Conservation (phyloP, 2,888 invertebrate species). For the Coenonympha arcania region DNA sequence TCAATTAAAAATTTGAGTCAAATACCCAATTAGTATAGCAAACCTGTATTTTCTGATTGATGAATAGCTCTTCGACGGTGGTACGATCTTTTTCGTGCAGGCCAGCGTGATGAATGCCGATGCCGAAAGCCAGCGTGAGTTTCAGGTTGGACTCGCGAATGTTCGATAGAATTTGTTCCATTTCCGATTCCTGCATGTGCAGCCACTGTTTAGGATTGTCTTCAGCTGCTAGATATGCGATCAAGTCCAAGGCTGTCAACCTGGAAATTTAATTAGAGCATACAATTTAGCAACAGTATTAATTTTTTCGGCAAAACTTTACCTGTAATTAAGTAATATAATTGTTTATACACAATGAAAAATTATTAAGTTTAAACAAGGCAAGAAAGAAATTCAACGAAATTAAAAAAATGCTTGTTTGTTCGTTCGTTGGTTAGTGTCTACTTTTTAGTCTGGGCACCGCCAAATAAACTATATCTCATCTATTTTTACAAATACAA, state of each 20-base stretch:
- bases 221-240: slow-evolving; percentile 91
- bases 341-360: too few relatives aligned
- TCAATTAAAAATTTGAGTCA: too few relatives aligned
- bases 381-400: too few relatives aligned
- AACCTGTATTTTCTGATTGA: slow-evolving; percentile 95
- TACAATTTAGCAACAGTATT: too few relatives aligned
- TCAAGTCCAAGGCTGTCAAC: slow-evolving; percentile 95
- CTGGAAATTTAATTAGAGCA: slow-evolving; percentile 51
- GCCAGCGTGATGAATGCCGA: slow-evolving; percentile 99
- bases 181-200: slow-evolving; percentile 87
- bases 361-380: too few relatives aligned
- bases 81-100: slow-evolving; percentile 93
- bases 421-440: too few relatives aligned
- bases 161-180: slow-evolving; percentile 82
- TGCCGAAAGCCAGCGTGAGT: slow-evolving; percentile 95
- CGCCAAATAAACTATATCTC: too few relatives aligned
- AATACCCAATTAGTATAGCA: not conserved
- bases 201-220: slow-evolving; percentile 96
- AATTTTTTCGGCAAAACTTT: too few relatives aligned
- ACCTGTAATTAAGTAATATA: too few relatives aligned
- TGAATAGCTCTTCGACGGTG: slow-evolving; percentile 93
- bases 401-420: too few relatives aligned
- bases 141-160: slow-evolving; percentile 92
- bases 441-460: too few relatives aligned
- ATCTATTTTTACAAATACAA: too few relatives aligned